phyloP scores from a whole-genome alignment of 2,888 invertebrate genomes.

The Tenthredo mesomela region DNA sequence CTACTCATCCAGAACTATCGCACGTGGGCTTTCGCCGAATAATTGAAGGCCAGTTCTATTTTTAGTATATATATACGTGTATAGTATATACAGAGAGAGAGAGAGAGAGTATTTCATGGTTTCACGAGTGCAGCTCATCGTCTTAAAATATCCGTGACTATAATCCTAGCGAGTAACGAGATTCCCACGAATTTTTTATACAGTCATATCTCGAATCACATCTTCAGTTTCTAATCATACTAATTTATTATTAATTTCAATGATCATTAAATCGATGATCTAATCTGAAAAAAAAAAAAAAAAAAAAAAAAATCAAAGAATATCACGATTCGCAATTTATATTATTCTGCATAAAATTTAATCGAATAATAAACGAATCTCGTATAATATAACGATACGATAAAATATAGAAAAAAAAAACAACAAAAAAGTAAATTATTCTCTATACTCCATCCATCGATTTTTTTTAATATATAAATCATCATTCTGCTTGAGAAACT shows the following conservation, averaged over 20 bases:
- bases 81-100: background rate
- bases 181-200: background rate
- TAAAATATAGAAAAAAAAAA: no score
- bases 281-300: background rate
- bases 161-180: background rate
- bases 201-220: background rate
- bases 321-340: background rate
- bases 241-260: background rate
- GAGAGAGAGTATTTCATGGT: background rate
- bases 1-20: background rate
- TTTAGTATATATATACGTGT: background rate
- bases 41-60: conserved; percentile 37
- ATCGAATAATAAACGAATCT: background rate
- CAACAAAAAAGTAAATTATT: no score
- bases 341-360: background rate
- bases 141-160: conserved; percentile 41
- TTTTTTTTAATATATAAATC: background rate
- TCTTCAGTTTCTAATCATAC: background rate
- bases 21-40: conserved; percentile 18
- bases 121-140: background rate
- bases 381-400: no score
- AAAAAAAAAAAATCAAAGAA: background rate
- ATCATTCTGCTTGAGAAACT: background rate
- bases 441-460: no score
- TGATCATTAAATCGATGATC: background rate